Evolutionary conservation across 2,888 invertebrate species (phyloP), one percentile per base, ranked within the genome.

Genomic region (Cynaeus angustus): DNA sequence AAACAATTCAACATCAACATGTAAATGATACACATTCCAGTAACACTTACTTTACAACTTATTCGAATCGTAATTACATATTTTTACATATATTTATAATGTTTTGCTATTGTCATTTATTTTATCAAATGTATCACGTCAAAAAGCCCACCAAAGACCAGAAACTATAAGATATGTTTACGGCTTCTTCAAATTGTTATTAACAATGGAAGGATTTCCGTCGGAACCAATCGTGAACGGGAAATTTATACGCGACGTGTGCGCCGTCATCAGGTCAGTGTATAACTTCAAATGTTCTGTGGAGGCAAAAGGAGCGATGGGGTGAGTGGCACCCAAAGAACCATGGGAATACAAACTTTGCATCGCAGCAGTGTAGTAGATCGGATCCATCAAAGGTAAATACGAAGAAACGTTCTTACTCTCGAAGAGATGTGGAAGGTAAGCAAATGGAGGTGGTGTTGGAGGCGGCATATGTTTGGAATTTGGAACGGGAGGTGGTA

Each of bases 251-350:
- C 82, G 74, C 7, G 79, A 72, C 68, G 78, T 81, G 64, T 80
- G 85, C 66, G 86, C 84, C 78, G n/a, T n/a, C n/a, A 87, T 83
- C 68, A 89, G 80, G 73, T 89, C 88, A 74, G 88, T 87, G 78
- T 87, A 87, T 72, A 89, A 86, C 75, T 88, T 88, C 66, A 87
- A 78, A 67, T 87, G 86, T 72, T 87, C 87, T 13, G 87, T 86
- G 68, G 84, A 84, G 45, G 88, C 84, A 69, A 87, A 86, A 14
- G 87, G 82, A 70, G 85, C 83, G 64, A 86, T 80, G 1, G 85
- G 83, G 9, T 82, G 78, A 9, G 82, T 77, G 26, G 84, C 72
- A 41, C 70, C 75, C 48, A 77, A 75, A n/a, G 75, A 72, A 30
- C 77, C 82, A 53, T 83, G 85, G 21, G 85, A 82, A 72, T 87